Conservation (phyloP, 2,797 vertebrate genomes). For the Gadopsis marmoratus region DNA sequence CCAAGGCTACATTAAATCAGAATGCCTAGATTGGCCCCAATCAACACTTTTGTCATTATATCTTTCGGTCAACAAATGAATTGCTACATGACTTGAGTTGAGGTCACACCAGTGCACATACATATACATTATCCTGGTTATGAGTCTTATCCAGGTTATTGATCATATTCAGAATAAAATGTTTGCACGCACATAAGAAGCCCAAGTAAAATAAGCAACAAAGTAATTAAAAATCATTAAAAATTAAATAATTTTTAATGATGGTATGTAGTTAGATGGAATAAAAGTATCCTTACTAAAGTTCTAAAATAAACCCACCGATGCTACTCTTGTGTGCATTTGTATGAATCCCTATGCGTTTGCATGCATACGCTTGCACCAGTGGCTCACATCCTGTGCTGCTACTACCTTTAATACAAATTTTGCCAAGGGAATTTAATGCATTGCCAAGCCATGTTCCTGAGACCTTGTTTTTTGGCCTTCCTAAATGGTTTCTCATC, state of each 20-base stretch:
- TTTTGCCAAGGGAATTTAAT: constrained; percentile 55
- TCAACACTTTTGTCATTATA: neutral
- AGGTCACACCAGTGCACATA: neutral
- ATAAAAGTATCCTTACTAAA: neutral
- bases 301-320: neutral
- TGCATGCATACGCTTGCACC: neutral
- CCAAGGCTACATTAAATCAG: too few relatives aligned
- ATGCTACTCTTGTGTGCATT: neutral
- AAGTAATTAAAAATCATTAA: too few relatives aligned
- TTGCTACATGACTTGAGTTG: neutral
- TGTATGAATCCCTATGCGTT: constrained; percentile 22
- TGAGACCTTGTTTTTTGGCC: constrained; percentile 38
- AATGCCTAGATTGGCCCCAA: neutral
- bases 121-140: neutral
- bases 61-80: neutral
- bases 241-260: too few relatives aligned
- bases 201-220: neutral
- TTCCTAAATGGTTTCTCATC: constrained; percentile 62
- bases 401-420: constrained; percentile 1
- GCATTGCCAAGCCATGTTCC: constrained; percentile 76
- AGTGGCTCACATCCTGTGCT: constrained; percentile 1
- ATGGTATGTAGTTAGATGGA: too few relatives aligned
- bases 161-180: neutral
- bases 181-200: neutral
- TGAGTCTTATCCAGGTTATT: neutral